Conservation (phyloP, 1,140 invertebrate genomes). For the Delia radicum region DNA sequence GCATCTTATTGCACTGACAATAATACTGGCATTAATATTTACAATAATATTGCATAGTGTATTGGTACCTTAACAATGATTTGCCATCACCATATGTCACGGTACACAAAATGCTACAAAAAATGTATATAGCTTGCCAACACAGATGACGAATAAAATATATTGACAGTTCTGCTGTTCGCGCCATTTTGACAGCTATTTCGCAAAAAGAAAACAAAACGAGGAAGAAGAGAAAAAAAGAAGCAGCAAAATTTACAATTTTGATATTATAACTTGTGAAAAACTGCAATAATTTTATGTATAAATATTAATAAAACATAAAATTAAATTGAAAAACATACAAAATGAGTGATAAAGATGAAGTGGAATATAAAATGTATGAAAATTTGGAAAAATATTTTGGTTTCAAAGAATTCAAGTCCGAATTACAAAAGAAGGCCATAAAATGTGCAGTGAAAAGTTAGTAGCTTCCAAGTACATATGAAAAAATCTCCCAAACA, state of each 20-base stretch:
- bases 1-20: too few species aligned
- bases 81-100: too few species aligned
- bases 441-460: conserved; percentile 46
- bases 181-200: not conserved
- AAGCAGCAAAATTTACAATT: not conserved
- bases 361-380: conserved; percentile 30
- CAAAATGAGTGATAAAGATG: conserved; percentile 16
- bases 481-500: not conserved
- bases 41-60: too few species aligned
- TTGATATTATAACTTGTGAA: not conserved
- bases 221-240: not conserved
- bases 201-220: not conserved
- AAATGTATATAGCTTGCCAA: too few species aligned
- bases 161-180: not conserved
- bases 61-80: too few species aligned
- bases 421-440: conserved; percentile 44
- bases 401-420: conserved; percentile 47
- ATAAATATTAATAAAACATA: not conserved
- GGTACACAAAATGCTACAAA: too few species aligned
- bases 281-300: not conserved
- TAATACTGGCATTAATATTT: too few species aligned
- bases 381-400: conserved; percentile 41
- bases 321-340: not conserved
- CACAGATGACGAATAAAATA: too few species aligned
- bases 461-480: conserved; percentile 29